Evolutionary conservation across 2,113 vertebrate genomes (phyloP).

Genomic region (Mionectes macconnelli): DNA sequence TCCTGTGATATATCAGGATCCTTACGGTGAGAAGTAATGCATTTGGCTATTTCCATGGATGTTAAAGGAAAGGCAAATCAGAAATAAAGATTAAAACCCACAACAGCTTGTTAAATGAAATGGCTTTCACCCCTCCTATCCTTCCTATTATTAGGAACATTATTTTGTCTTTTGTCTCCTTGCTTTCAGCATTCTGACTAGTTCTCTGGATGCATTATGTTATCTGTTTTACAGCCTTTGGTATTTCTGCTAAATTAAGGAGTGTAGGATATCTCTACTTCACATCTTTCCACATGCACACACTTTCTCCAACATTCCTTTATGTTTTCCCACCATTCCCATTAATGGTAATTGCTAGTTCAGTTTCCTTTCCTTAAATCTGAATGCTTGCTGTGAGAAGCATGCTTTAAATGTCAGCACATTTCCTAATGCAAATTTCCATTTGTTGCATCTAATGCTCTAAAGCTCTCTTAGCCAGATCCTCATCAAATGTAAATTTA

Average conservation of each 20-base stretch:
- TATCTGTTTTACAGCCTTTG: background rate
- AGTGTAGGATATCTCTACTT: background rate
- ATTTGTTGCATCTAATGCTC: background rate
- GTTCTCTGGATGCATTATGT: background rate
- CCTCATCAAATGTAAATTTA: constrained; percentile 55
- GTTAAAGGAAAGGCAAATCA: background rate
- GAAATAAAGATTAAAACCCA: background rate
- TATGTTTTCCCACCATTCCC: background rate
- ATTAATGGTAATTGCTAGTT: background rate
- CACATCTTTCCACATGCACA: background rate
- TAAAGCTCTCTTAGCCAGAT: constrained; percentile 25
- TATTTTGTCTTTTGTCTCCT: background rate
- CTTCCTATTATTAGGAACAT: background rate
- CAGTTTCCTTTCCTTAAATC: background rate
- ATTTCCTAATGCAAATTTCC: background rate
- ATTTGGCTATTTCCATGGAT: background rate
- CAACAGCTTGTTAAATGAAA: background rate
- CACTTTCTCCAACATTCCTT: background rate
- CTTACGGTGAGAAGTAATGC: background rate
- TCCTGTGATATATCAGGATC: background rate
- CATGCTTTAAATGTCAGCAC: constrained; percentile 10
- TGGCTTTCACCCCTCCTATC: background rate
- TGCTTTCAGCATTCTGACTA: background rate
- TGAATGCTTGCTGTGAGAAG: background rate
- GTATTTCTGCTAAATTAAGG: background rate